Conservation (phyloP, 53 echinoderm and acorn worm species). For the Antedon mediterranea region DNA sequence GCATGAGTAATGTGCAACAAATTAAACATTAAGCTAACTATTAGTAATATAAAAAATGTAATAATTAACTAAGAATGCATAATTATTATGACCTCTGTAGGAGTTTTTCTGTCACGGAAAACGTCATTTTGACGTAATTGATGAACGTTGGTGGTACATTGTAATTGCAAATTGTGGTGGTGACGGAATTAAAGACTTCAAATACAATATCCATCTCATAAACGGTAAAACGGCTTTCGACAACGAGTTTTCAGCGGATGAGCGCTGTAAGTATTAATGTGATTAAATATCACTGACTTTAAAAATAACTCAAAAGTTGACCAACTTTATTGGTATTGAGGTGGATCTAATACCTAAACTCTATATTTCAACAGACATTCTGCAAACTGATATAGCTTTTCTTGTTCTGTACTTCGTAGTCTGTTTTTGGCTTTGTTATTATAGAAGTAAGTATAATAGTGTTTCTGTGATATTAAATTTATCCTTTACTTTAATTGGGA, state of each 20-base stretch:
- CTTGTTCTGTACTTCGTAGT: slow-evolving; percentile 20
- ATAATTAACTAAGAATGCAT: too few species aligned
- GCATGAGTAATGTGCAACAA: too few species aligned
- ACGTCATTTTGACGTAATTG: slow-evolving; percentile 3
- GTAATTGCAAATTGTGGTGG: slow-evolving; percentile 31
- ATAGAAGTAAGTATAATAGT: slow-evolving; percentile 21
- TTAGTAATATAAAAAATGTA: too few species aligned
- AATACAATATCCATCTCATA: slow-evolving; percentile 31
- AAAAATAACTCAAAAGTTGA: too few species aligned
- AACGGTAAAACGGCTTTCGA: slow-evolving; percentile 18
- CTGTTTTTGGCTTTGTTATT: slow-evolving; percentile 6
- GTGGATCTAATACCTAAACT: not conserved
- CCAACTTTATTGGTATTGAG: too few species aligned
- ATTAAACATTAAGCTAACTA: too few species aligned
- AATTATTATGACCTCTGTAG: too few species aligned
- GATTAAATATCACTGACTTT: too few species aligned
- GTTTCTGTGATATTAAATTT: too few species aligned
- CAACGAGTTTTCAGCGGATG: slow-evolving; percentile 42
- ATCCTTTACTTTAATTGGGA: too few species aligned
- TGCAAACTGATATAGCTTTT: slow-evolving; percentile 25
- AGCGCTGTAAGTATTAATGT: slow-evolving; percentile 20
- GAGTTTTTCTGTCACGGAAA: not conserved
- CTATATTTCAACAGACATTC: slow-evolving; percentile 12
- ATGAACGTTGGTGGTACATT: slow-evolving; percentile 43
- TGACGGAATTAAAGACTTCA: slow-evolving; percentile 19